Evolutionary conservation across 2,113 vertebrate species (phyloP).

Genomic region (Thamnaconus septentrionalis): DNA sequence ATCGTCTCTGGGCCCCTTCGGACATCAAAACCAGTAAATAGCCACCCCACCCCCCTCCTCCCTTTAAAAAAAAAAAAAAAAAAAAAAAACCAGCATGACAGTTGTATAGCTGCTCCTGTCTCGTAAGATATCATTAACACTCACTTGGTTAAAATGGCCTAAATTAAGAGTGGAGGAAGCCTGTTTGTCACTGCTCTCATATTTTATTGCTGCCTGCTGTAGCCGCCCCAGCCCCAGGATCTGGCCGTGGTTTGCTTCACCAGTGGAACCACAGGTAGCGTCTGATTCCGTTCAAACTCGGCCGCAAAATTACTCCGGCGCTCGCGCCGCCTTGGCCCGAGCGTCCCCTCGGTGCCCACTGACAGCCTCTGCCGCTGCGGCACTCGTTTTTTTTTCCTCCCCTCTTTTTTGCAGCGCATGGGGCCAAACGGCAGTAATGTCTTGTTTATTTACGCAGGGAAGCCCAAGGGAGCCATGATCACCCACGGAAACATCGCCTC

Average conservation of each 20-base stretch:
- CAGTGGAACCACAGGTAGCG: slow-evolving; percentile 95
- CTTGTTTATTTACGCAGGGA: slow-evolving; percentile 75
- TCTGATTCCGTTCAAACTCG: slow-evolving; percentile 41
- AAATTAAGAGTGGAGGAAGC: slow-evolving; percentile 50
- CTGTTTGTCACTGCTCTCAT: slow-evolving; percentile 49
- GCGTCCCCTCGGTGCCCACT: slow-evolving; percentile 63
- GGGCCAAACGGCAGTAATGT: slow-evolving; percentile 58
- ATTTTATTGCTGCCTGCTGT: slow-evolving; percentile 50
- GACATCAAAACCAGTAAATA: slow-evolving; percentile 27
- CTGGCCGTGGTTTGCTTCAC: slow-evolving; percentile 96
- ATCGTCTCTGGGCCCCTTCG: slow-evolving; percentile 18
- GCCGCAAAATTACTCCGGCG: slow-evolving; percentile 51
- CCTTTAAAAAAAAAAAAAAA: slow-evolving; percentile 39
- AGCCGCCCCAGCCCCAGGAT: slow-evolving; percentile 92
- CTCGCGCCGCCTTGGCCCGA: slow-evolving; percentile 52
- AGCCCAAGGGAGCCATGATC: slow-evolving; percentile 85
- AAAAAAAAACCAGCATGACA: slow-evolving; percentile 42
- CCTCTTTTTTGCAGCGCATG: background rate
- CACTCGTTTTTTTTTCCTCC: slow-evolving; percentile 30
- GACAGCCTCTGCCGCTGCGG: slow-evolving; percentile 57
- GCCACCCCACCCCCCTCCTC: slow-evolving; percentile 25
- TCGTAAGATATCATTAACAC: slow-evolving; percentile 60
- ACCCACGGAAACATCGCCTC: slow-evolving; percentile 83
- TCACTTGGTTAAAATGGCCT: slow-evolving; percentile 47
- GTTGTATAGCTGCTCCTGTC: slow-evolving; percentile 49